A percentile compares a stretch with the other conserved stretches of the same genome.
These are phyloP conservation scores for Panzeria rudis DNA, from an alignment of 2,888 invertebrate species.

Conservation along the genomic window DNA sequence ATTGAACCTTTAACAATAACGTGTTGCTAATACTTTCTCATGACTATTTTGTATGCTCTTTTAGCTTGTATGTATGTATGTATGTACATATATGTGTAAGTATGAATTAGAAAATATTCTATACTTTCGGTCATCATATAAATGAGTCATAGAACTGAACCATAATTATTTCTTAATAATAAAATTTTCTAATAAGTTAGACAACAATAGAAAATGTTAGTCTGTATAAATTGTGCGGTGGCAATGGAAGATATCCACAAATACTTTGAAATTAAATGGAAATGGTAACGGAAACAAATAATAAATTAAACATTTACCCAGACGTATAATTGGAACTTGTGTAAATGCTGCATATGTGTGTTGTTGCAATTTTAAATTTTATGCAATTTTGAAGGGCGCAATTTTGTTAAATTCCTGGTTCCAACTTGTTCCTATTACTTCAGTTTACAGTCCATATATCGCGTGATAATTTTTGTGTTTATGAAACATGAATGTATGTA, in stretches of 20 bases:
- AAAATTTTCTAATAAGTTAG: constrained; percentile 25
- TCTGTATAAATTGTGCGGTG: constrained; percentile 10
- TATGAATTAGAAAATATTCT: not conserved
- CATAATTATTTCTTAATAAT: constrained; percentile 34
- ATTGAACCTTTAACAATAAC: too few relatives aligned
- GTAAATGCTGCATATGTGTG: too few relatives aligned
- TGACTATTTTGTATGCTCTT: not conserved
- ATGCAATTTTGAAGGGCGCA: not conserved
- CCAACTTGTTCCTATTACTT: not conserved
- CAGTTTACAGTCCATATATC: too few relatives aligned
- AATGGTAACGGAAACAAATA: constrained; percentile 10
- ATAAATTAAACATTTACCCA: not conserved
- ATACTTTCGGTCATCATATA: constrained; percentile 18
- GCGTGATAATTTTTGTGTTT: too few relatives aligned
- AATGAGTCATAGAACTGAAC: constrained; percentile 41
- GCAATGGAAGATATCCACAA: not conserved
- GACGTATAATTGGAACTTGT: not conserved
- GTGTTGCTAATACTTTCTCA: not conserved
- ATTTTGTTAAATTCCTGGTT: not conserved
- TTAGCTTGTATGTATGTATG: not conserved
- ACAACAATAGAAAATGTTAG: constrained; percentile 29
- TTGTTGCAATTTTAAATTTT: not conserved
- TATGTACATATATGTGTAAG: not conserved
- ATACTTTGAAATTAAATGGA: not conserved
- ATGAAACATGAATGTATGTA: too few relatives aligned